phyloP scores from a whole-genome alignment of 2,888 invertebrate genomes.

The Epirrhoe alternata region DNA sequence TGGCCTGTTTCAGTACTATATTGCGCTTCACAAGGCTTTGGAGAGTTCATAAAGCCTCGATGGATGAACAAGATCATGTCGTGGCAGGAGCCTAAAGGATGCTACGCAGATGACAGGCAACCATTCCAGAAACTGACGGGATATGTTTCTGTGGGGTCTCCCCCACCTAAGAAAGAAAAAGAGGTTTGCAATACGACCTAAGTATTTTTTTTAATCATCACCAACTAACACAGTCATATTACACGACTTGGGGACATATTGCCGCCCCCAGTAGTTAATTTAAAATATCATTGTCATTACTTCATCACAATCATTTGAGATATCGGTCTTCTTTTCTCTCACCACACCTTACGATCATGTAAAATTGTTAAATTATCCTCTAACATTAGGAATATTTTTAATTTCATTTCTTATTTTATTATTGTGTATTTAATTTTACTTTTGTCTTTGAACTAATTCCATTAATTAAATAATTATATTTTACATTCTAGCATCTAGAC shows the following conservation, averaged over 20 bases:
- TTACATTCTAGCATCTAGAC: not conserved
- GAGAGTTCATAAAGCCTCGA: constrained; percentile 79
- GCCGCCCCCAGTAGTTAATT: too few relatives aligned
- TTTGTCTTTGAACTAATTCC: not conserved
- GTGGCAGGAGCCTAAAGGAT: constrained; percentile 79
- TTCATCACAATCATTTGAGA: too few relatives aligned
- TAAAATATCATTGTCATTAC: too few relatives aligned
- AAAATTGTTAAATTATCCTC: too few relatives aligned
- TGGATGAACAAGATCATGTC: constrained; percentile 80
- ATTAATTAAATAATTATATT: not conserved
- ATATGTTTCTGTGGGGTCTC: constrained; percentile 57
- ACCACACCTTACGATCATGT: too few relatives aligned
- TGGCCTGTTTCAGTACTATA: constrained; percentile 59
- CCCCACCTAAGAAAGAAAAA: constrained; percentile 62
- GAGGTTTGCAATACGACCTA: constrained; percentile 55
- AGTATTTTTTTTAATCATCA: too few relatives aligned
- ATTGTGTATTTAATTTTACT: too few relatives aligned
- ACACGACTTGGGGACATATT: too few relatives aligned
- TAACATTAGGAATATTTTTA: too few relatives aligned
- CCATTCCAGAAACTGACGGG: constrained; percentile 74
- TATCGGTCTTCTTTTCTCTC: too few relatives aligned
- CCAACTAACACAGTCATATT: too few relatives aligned
- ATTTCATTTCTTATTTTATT: too few relatives aligned
- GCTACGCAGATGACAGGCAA: constrained; percentile 75
- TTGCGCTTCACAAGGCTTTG: constrained; percentile 77